Conservation (phyloP, 1,140 invertebrate species). For the Sitobion miscanthi region DNA sequence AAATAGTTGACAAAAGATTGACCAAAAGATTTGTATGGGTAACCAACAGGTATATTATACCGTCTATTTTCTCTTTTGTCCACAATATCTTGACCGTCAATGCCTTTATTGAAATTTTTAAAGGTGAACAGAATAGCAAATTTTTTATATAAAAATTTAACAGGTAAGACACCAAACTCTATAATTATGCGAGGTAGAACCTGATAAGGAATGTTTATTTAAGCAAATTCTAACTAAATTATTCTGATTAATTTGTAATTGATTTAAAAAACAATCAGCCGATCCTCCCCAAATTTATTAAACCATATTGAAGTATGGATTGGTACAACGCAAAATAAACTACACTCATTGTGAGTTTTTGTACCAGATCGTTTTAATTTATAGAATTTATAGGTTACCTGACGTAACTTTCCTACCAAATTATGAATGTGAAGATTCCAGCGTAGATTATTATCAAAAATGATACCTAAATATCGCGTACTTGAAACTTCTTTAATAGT, state of each 20-base stretch:
- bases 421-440: no score
- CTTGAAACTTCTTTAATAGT: no score
- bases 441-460: no score
- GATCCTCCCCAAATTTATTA: no score
- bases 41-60: not conserved
- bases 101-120: not conserved
- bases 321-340: no score
- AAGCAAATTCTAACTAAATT: not conserved
- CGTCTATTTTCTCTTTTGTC: not conserved
- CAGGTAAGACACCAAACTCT: not conserved
- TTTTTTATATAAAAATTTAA: not conserved
- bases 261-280: not conserved
- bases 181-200: conserved; percentile 7
- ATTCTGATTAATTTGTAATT: not conserved
- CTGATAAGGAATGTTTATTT: not conserved
- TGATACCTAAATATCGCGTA: no score
- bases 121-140: not conserved
- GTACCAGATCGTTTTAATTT: no score
- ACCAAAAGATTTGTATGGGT: not conserved
- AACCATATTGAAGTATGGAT: no score
- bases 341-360: no score
- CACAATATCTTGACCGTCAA: not conserved
- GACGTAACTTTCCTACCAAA: no score
- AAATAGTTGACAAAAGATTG: not conserved
- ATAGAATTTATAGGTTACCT: no score